phyloP scores from a whole-genome alignment of 2,888 invertebrate species.

The Papilio gigon region DNA sequence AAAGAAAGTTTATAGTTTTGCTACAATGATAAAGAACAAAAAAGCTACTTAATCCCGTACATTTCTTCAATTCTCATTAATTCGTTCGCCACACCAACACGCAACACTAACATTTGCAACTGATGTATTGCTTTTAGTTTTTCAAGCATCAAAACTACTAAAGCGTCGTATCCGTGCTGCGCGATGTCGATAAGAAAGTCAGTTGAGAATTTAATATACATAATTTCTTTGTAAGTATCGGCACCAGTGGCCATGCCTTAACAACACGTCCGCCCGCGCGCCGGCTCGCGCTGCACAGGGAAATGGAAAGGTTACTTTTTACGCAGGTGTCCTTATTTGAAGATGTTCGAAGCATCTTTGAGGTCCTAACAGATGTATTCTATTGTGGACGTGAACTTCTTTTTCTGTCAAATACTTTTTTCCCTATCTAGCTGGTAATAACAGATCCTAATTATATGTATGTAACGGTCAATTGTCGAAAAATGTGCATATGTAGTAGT shows the following conservation, averaged over 20 bases:
- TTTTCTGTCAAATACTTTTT: no score
- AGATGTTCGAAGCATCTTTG: no score
- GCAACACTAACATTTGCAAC: conserved; percentile 11
- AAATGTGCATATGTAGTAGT: no score
- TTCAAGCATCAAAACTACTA: conserved; percentile 59
- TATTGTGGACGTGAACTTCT: no score
- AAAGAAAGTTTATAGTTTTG: conserved; percentile 10
- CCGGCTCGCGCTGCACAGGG: no score
- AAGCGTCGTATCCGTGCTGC: conserved; percentile 54
- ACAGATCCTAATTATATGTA: no score
- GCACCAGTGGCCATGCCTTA: conserved; percentile 42
- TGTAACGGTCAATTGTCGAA: no score
- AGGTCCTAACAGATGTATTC: no score
- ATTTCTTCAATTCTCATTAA: conserved; percentile 3
- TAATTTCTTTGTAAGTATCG: conserved; percentile 74
- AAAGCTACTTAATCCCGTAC: conserved; percentile 11
- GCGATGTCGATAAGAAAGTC: conserved; percentile 79
- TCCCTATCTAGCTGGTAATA: no score
- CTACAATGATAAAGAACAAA: conserved; percentile 3
- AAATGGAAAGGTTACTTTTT: conserved; percentile 23
- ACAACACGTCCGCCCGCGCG: conserved; percentile 40
- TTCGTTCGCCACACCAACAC: conserved; percentile 18
- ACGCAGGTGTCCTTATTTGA: conserved; percentile 29
- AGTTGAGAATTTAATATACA: conserved; percentile 77
- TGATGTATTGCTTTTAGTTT: conserved; percentile 1